Evolutionary conservation across 2,888 invertebrate species (phyloP).

Genomic region (Parnassius smintheus): DNA sequence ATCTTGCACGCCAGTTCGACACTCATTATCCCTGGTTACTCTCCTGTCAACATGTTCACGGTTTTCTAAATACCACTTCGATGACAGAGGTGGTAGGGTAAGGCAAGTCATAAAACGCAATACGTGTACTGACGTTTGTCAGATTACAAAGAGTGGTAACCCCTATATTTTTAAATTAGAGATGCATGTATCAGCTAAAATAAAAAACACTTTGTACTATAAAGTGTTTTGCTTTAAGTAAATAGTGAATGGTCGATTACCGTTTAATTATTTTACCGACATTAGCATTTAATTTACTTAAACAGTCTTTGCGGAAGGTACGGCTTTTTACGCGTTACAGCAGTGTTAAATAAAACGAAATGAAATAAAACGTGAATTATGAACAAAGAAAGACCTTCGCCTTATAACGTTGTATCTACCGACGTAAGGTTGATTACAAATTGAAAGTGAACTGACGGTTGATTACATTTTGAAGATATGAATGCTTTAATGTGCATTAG

Average conservation of each 20-base stretch:
- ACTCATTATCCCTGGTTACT: conserved; percentile 35
- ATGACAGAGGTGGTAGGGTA: neutral
- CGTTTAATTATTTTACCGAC: too few relatives aligned
- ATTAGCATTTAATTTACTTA: too few relatives aligned
- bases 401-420: conserved; percentile 21
- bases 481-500: neutral
- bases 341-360: conserved; percentile 7
- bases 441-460: neutral
- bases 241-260: too few relatives aligned
- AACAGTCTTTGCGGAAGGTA: too few relatives aligned
- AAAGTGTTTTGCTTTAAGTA: too few relatives aligned
- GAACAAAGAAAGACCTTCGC: conserved; percentile 25
- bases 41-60: conserved; percentile 1
- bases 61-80: neutral
- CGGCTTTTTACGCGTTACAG: neutral
- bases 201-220: too few relatives aligned
- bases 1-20: conserved; percentile 31
- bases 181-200: too few relatives aligned
- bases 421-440: conserved; percentile 8
- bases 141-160: too few relatives aligned
- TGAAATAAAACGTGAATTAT: conserved; percentile 8
- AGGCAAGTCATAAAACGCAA: neutral
- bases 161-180: too few relatives aligned
- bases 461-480: conserved; percentile 19
- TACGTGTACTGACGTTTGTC: too few relatives aligned